Base-by-base conservation (phyloP, 92 coral and sea anemone species). In the Desmophyllum pertusum region DNA sequence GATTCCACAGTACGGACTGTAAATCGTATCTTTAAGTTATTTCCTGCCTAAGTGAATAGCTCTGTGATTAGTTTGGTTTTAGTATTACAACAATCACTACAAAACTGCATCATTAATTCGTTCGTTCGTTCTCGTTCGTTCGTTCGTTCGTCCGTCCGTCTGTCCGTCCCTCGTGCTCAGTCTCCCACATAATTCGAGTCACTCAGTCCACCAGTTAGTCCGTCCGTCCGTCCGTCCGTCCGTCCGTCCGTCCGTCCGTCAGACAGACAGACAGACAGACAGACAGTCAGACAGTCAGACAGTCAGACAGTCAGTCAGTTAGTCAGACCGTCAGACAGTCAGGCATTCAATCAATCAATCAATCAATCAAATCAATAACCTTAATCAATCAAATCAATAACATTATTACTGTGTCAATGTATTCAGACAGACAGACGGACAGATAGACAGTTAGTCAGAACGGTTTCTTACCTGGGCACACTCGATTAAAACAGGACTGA, bases 401-500 rank as follows among this genome's bases (percentile, higher is more conserved):
- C n/a, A n/a, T n/a, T n/a, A n/a, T n/a, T n/a, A n/a, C n/a, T n/a
- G n/a, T n/a, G n/a, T n/a, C n/a, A n/a, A n/a, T n/a, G n/a, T n/a
- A n/a, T n/a, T 42, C 31, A 17, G 27, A 35, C 29, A 51, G 10
- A 13, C n/a, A 3, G 42, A n/a, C n/a, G n/a, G n/a, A n/a, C n/a
- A n/a, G n/a, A n/a, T n/a, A n/a, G n/a, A n/a, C n/a, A n/a, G n/a
- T 8, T 63, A 63, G 33, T 62, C 27, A 21, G 70, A 63, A 4
- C 18, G 13, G 21, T 57, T 66, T 45, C 77, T 37, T 77, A 90
- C 94, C 94, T 79, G 89, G 84, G 43, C 94, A 91, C 10, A 84
- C 65, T 40, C 55, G 81, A 46, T 79, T 76, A 70, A 87, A 88
- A 38, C 94, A 91, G 17, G 89, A 88, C 38, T 86, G 89, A 66